Base-by-base conservation (phyloP, 2,888 invertebrate genomes). In the Gonocerus acuteangulatus region DNA sequence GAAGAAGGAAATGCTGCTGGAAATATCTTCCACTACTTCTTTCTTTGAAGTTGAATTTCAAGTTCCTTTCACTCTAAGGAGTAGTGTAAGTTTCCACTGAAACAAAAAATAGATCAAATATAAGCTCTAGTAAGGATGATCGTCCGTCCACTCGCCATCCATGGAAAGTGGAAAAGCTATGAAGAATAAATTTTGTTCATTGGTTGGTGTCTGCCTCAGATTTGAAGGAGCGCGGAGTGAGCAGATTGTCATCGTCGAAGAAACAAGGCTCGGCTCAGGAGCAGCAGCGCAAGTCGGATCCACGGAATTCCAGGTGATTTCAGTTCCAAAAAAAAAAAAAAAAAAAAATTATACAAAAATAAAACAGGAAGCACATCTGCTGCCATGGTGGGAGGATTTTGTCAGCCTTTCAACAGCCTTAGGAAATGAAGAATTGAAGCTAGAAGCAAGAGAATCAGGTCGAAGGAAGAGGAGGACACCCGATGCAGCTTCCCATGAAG, bases 121-220 rank as follows among this genome's bases (percentile, higher is more conserved):
- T 9, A 6, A 27, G n/a, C n/a, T n/a, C n/a, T n/a, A n/a, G n/a
- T 27, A 4, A 27, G 16, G 15, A 36, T 49, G 32, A 11, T 51
- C 51, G 34, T n/a, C n/a, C n/a, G 19, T 22, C n/a, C 36, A 52
- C 15, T 39, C 54, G 21, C 39, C 54, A 54, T 42, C 39, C 42
- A 22, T 34, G 15, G 21, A 36, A 39, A 39, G 54, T 54, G 54
- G 54, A 54, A 42, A 16, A 23, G 11, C 15, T 18, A 15, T 22
- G 42, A 42, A 54, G 54, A 54, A 34, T 51, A 51, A 22, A n/a
- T 19, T 54, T 42, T 15, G 22, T 19, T 57, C 54, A 56, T 56
- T 64, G 52, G 42, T 64, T 64, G 61, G 49, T 61, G 47, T 57
- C 45, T 57, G 57, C 57, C 64, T 61, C 61, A 64, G 64, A 64